These are phyloP conservation scores for Herminia tarsipennalis DNA, from an alignment of 2,888 invertebrate genomes.

Conservation along the genomic window DNA sequence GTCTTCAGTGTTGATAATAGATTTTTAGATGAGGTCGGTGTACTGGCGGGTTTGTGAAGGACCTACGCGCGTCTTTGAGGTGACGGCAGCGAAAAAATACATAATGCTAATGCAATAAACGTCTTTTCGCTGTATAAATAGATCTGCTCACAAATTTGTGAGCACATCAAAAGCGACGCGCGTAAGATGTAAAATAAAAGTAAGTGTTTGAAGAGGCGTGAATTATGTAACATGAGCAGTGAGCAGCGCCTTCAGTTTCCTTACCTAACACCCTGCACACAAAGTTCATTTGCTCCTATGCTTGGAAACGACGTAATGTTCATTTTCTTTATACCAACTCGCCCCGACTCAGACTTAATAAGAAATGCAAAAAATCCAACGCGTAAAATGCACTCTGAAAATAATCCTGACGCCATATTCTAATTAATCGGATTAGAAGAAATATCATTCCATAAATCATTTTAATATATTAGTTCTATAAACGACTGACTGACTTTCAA, in stretches of 20 bases:
- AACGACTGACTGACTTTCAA: too few relatives aligned
- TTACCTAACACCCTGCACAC: constrained; percentile 36
- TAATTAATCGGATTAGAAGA: neutral
- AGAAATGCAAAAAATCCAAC: constrained; percentile 14
- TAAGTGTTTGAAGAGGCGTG: constrained; percentile 51
- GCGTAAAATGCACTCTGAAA: neutral
- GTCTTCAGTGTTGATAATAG: neutral
- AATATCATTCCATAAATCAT: neutral
- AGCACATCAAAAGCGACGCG: constrained; percentile 55
- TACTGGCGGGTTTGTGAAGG: neutral
- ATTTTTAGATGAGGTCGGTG: neutral
- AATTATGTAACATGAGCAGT: constrained; percentile 21
- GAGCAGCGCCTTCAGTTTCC: constrained; percentile 27
- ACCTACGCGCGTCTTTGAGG: constrained; percentile 2
- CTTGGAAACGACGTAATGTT: constrained; percentile 49
- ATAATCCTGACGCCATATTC: neutral
- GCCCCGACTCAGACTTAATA: constrained; percentile 22
- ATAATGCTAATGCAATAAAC: constrained; percentile 43
- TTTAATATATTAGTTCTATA: too few relatives aligned
- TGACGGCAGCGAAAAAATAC: constrained; percentile 24
- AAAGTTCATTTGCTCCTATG: constrained; percentile 45
- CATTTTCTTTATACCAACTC: constrained; percentile 49
- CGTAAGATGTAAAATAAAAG: constrained; percentile 57
- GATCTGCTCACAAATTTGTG: constrained; percentile 49
- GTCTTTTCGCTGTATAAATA: constrained; percentile 49